phyloP scores from a whole-genome alignment of 2,113 vertebrate genomes.

The Notechis scutatus region DNA sequence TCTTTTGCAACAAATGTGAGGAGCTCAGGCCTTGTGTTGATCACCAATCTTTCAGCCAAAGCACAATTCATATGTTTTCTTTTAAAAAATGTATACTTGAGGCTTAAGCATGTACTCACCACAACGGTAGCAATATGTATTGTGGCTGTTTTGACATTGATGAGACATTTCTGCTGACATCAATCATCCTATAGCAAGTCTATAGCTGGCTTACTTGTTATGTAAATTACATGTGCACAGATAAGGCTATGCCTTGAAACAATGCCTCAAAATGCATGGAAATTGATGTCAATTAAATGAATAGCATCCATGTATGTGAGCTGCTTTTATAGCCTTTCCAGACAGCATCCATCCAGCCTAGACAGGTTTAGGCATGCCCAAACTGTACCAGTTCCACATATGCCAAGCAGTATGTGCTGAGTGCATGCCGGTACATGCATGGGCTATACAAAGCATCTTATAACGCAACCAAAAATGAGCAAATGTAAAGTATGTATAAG shows the following conservation, averaged over 20 bases:
- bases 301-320: neutral
- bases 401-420: neutral
- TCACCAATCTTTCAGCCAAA: neutral
- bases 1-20: neutral
- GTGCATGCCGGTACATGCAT: neutral
- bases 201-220: neutral
- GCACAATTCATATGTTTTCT: neutral
- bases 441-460: neutral
- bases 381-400: neutral
- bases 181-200: neutral
- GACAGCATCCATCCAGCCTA: neutral
- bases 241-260: neutral
- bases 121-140: neutral
- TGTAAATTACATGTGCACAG: neutral
- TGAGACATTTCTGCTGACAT: neutral
- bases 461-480: neutral
- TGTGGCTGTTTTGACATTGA: neutral
- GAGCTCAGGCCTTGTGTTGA: neutral
- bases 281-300: neutral
- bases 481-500: neutral
- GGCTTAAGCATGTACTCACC: neutral
- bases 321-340: neutral
- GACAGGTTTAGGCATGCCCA: neutral
- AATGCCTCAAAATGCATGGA: neutral
- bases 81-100: neutral